Percentiles rank a stretch among this genome's conserved stretches.
Evolutionary conservation across 2,888 invertebrate species (phyloP).

Genomic region (Platynereis dumerilii): DNA sequence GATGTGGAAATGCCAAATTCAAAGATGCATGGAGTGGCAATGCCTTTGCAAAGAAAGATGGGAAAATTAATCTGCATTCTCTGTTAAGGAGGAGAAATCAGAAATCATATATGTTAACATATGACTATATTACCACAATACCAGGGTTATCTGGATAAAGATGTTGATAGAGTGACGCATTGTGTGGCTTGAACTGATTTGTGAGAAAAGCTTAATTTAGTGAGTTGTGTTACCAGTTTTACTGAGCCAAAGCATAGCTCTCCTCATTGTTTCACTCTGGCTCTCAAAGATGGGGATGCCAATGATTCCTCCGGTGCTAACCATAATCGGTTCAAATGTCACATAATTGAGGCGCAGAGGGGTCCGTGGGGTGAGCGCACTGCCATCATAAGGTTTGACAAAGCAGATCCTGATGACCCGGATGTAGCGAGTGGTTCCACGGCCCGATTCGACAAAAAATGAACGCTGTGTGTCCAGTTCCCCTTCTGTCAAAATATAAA

Average conservation of each 20-base stretch:
- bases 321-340: slow-evolving; percentile 40
- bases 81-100: too few species aligned
- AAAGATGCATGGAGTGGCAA: too few species aligned
- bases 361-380: background rate
- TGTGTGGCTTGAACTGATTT: too few species aligned
- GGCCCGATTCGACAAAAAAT: slow-evolving; percentile 41
- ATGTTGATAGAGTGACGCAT: too few species aligned
- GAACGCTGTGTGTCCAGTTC: slow-evolving; percentile 41
- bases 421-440: slow-evolving; percentile 40
- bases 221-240: slow-evolving; percentile 27
- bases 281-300: slow-evolving; percentile 41
- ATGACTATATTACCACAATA: too few species aligned
- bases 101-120: too few species aligned
- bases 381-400: slow-evolving; percentile 35
- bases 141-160: too few species aligned
- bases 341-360: slow-evolving; percentile 32
- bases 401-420: slow-evolving; percentile 40
- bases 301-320: slow-evolving; percentile 42
- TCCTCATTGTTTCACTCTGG: slow-evolving; percentile 38
- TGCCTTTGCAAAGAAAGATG: too few species aligned
- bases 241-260: slow-evolving; percentile 40
- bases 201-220: too few species aligned
- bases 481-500: slow-evolving; percentile 14
- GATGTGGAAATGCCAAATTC: too few species aligned
- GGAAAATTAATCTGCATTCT: too few species aligned